A percentile compares a stretch with the other conserved stretches of the same genome.
Evolutionary conservation across 2,113 vertebrate genomes (phyloP).

Genomic region (Pelmatolapia mariae): DNA sequence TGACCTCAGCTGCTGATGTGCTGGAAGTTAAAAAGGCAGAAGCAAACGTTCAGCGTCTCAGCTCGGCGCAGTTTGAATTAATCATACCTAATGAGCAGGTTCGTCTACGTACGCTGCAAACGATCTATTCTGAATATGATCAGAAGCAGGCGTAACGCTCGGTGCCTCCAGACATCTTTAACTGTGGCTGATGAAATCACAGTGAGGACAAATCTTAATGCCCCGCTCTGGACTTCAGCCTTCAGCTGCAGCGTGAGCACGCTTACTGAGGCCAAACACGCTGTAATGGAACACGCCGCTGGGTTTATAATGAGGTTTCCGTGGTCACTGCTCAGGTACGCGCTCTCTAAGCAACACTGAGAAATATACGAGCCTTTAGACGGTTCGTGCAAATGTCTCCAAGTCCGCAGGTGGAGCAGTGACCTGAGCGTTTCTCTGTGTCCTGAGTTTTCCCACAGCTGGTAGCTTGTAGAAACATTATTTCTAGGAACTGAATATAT

Average conservation of each 20-base stretch:
- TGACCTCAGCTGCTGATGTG: neutral
- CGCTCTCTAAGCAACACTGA: neutral
- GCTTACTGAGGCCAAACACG: neutral
- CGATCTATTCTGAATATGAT: neutral
- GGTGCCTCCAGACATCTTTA: neutral
- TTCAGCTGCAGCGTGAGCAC: neutral
- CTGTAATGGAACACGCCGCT: neutral
- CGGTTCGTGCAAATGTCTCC: neutral
- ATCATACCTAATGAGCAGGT: neutral
- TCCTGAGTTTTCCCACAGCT: neutral
- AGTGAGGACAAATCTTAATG: neutral
- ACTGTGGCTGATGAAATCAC: neutral
- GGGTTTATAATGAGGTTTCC: neutral
- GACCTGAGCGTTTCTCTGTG: neutral
- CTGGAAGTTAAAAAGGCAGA: neutral
- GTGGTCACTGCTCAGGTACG: neutral
- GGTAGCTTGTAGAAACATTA: neutral
- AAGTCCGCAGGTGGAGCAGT: neutral
- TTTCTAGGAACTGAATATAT: neutral
- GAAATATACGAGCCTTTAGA: neutral
- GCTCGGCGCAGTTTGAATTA: neutral
- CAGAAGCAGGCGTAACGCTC: neutral
- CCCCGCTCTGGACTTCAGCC: neutral
- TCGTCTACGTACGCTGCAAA: neutral
- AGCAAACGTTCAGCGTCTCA: neutral